Percentiles rank a stretch among this genome's conserved stretches.
phyloP scores from a whole-genome alignment of 2,888 invertebrate species.

The Tipula vernalis region DNA sequence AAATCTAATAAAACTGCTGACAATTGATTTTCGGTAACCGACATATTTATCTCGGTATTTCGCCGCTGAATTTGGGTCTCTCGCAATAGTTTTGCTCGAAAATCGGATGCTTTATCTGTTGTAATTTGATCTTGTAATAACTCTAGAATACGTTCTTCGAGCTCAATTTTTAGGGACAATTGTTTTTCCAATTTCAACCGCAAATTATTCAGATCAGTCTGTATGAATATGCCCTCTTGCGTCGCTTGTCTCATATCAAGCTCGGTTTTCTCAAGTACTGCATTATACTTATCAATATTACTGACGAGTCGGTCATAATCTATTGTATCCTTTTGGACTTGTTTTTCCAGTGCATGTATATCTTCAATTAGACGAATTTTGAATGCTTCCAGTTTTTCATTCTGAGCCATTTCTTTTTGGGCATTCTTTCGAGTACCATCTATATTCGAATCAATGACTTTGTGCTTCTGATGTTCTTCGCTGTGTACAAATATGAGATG shows the following conservation, averaged over 20 bases:
- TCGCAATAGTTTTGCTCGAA: conserved; percentile 33
- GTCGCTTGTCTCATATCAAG: conserved; percentile 44
- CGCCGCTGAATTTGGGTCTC: conserved; percentile 37
- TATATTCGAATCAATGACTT: conserved; percentile 43
- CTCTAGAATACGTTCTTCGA: conserved; percentile 52
- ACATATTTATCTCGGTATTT: conserved; percentile 30
- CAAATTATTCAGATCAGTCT: conserved; percentile 28
- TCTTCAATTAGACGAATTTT: conserved; percentile 47
- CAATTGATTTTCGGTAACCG: conserved; percentile 43
- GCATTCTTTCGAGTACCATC: conserved; percentile 54
- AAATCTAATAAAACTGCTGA: conserved; percentile 34
- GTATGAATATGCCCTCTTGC: conserved; percentile 30
- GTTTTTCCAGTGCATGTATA: conserved; percentile 35
- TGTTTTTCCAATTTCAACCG: conserved; percentile 39
- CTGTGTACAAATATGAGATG: conserved; percentile 31
- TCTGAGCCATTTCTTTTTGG: conserved; percentile 50
- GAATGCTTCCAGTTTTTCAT: conserved; percentile 48
- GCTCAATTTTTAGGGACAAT: conserved; percentile 38
- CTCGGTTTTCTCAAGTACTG: conserved; percentile 48
- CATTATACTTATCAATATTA: conserved; percentile 41
- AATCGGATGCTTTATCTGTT: conserved; percentile 53
- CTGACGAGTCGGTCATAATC: conserved; percentile 40
- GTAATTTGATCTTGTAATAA: conserved; percentile 54
- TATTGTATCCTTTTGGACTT: conserved; percentile 39
- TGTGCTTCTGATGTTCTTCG: conserved; percentile 43